These are phyloP conservation scores for Desoria tigrina DNA, from an alignment of 2,888 invertebrate genomes.

Conservation along the genomic window DNA sequence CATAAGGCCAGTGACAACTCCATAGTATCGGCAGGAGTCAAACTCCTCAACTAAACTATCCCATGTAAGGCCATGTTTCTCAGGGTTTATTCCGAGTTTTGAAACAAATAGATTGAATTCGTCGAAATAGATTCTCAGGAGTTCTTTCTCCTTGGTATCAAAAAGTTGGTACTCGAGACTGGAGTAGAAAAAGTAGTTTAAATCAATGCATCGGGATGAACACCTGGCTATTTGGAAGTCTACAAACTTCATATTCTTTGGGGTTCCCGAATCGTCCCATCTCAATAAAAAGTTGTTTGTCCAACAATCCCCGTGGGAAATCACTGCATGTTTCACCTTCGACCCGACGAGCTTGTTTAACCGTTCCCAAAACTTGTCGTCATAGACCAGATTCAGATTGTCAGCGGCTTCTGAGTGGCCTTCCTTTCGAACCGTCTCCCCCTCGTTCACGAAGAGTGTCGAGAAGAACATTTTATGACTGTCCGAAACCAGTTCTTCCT, in stretches of 20 bases:
- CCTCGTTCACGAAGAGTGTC: slow-evolving; percentile 18
- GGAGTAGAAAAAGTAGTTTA: slow-evolving; percentile 51
- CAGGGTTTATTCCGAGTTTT: slow-evolving; percentile 36
- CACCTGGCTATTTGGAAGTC: slow-evolving; percentile 51
- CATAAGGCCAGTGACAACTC: slow-evolving; percentile 41
- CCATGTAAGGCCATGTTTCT: slow-evolving; percentile 30
- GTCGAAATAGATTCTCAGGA: slow-evolving; percentile 43
- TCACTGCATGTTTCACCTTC: slow-evolving; percentile 22
- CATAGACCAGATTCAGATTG: not conserved
- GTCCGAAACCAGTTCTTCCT: slow-evolving; percentile 30
- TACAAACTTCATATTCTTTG: slow-evolving; percentile 43
- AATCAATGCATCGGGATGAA: slow-evolving; percentile 40
- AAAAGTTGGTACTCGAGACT: slow-evolving; percentile 25
- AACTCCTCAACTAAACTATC: slow-evolving; percentile 42
- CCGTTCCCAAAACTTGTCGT: not conserved
- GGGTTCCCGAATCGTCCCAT: not conserved
- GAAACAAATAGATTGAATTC: slow-evolving; percentile 38
- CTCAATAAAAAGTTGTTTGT: slow-evolving; percentile 41
- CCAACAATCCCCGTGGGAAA: slow-evolving; percentile 48
- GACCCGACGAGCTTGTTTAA: slow-evolving; percentile 8
- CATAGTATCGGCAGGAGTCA: slow-evolving; percentile 35
- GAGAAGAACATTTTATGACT: slow-evolving; percentile 26
- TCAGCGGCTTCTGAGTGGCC: slow-evolving; percentile 8
- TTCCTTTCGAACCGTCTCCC: slow-evolving; percentile 17
- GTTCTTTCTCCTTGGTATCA: slow-evolving; percentile 38